Percentiles rank a stretch among this genome's conserved stretches.
Evolutionary conservation across 2,797 vertebrate species (phyloP).

Genomic region (Coranthus polyacanthus): DNA sequence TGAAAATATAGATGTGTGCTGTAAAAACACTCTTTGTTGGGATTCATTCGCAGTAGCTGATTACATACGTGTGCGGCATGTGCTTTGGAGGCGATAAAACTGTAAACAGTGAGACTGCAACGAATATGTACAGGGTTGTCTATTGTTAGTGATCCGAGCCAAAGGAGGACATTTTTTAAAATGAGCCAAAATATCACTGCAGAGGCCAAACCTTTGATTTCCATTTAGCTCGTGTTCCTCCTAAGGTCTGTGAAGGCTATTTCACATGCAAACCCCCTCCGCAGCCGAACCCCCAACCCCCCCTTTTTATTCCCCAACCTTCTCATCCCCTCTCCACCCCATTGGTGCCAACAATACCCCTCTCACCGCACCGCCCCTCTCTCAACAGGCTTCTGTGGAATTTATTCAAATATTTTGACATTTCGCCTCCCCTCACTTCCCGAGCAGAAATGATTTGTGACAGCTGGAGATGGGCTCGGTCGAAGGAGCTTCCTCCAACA

Average conservation of each 20-base stretch:
- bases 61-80: background rate
- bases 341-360: slow-evolving; percentile 79
- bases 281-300: slow-evolving; percentile 8
- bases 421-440: slow-evolving; percentile 98
- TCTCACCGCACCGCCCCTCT: slow-evolving; percentile 65
- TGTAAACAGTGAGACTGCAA: background rate
- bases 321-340: slow-evolving; percentile 76
- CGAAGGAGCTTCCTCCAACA: slow-evolving; percentile 80
- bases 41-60: background rate
- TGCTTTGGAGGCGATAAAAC: background rate
- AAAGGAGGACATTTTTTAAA: slow-evolving; percentile 44
- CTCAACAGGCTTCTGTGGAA: slow-evolving; percentile 90
- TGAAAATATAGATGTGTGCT: background rate
- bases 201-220: slow-evolving; percentile 64
- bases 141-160: slow-evolving; percentile 30
- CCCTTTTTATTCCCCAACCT: slow-evolving; percentile 60
- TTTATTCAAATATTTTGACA: slow-evolving; percentile 99
- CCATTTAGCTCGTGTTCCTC: slow-evolving; percentile 64
- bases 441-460: slow-evolving; percentile 99
- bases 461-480: slow-evolving; percentile 92
- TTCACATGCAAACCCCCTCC: slow-evolving; percentile 66
- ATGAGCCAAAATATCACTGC: slow-evolving; percentile 52
- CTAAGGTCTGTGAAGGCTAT: slow-evolving; percentile 61
- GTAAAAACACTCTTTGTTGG: background rate
- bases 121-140: background rate